These are phyloP conservation scores for Apocheima hispidaria DNA, from an alignment of 2,888 invertebrate genomes.

Conservation along the genomic window DNA sequence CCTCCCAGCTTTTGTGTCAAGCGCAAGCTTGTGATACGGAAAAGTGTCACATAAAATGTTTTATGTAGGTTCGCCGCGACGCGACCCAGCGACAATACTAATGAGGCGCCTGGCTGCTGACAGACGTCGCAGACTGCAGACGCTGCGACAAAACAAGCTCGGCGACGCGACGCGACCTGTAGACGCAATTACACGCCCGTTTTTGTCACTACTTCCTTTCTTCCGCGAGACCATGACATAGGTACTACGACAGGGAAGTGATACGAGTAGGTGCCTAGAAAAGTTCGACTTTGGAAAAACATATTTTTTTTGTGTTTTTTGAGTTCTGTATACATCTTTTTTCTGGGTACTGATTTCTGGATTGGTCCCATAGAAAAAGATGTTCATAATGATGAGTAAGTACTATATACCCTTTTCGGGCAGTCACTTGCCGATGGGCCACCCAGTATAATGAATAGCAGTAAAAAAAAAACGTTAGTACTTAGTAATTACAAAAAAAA, in stretches of 20 bases:
- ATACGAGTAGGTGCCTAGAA: background rate
- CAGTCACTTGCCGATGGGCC: too few species aligned
- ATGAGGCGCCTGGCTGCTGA: slow-evolving; percentile 56
- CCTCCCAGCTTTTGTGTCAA: slow-evolving; percentile 5
- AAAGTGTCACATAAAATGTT: slow-evolving; percentile 31
- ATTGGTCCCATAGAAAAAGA: too few species aligned
- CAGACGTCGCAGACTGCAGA: slow-evolving; percentile 51
- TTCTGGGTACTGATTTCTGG: too few species aligned
- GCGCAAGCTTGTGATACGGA: slow-evolving; percentile 30
- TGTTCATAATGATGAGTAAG: too few species aligned
- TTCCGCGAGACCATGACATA: background rate
- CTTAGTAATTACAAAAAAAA: too few species aligned
- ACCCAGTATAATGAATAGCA: too few species aligned
- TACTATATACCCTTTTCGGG: too few species aligned
- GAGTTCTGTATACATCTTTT: too few species aligned
- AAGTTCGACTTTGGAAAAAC: too few species aligned
- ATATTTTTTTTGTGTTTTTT: too few species aligned
- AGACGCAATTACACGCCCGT: slow-evolving; percentile 19
- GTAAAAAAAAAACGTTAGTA: too few species aligned
- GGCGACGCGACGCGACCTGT: slow-evolving; percentile 26
- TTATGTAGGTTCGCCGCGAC: slow-evolving; percentile 29
- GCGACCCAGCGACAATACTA: slow-evolving; percentile 55
- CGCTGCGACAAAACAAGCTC: slow-evolving; percentile 34
- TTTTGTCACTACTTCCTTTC: slow-evolving; percentile 5
- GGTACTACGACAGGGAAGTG: background rate